Evolutionary conservation across 2,888 invertebrate species (phyloP), one percentile per base, ranked within the genome.

Genomic region (Galeopsomyia nigrocyanea): DNA sequence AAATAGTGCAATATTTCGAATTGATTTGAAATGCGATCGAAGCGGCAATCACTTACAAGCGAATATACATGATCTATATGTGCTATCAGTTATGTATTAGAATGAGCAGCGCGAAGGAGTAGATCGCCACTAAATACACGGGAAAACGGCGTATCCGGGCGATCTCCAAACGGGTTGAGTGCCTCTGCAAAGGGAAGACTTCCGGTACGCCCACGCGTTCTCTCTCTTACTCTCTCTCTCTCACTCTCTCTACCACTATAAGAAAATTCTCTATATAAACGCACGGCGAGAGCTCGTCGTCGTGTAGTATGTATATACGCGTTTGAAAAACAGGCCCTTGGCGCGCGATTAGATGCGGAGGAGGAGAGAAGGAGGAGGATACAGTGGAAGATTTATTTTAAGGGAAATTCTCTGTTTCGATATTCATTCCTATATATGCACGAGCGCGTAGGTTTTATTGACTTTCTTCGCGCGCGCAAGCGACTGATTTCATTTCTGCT

Each of bases 181-280:
- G 75, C 72, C 63, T 73, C 75, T 68, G 77, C 74, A 70, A n/a
- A 72, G 58, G 75, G 75, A 74, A 78, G 78, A 80, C 80, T 80
- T 81, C 81, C 81, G 80, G 78, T 79, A 79, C 80, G 79, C 80
- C 81, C 61, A 80, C 81, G 73, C 75, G n/a, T 14, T 6, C 55
- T 19, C 51, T 16, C 22, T 31, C 55, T 9, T 16, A 2, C 31
- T 39, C 39, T 39, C 10, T 13, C 51, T 16, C 22, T 31, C 19
- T 5, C 55, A 1, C 16, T 2, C 19, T n/a, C n/a, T n/a, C n/a
- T n/a, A 39, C 3, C 56, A 49, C 16, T 55, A 16, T 22, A 39
- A 60, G 71, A 55, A 63, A 63, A 69, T 69, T 57, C 55, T 61
- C 46, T 17, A 22, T 22, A 53, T 47, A 26, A 26, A 26, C 26